A percentile compares a stretch with the other conserved stretches of the same genome.
Conservation (phyloP, 2,797 vertebrate species). For the Anguilla marmorata region DNA sequence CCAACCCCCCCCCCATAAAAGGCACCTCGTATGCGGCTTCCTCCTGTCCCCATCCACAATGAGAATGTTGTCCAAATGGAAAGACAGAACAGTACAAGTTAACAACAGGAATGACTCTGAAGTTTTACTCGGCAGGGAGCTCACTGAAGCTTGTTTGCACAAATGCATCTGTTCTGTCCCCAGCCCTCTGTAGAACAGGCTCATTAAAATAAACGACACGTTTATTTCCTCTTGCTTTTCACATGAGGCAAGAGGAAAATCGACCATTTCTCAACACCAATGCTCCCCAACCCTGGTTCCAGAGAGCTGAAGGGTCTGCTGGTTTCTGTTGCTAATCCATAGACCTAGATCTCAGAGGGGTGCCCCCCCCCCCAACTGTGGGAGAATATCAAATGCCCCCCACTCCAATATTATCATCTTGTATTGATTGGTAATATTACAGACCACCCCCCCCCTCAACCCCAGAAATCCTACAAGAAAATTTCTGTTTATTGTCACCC, state of each 20-base stretch:
- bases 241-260: neutral
- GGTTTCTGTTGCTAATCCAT: neutral
- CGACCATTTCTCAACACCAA: neutral
- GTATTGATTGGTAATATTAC: too few species aligned
- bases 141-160: neutral
- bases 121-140: neutral
- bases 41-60: constrained; percentile 65
- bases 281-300: neutral
- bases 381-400: too few species aligned
- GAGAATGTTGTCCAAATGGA: constrained; percentile 34
- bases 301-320: neutral
- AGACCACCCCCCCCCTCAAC: too few species aligned
- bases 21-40: constrained; percentile 76
- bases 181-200: neutral
- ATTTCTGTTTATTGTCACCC: too few species aligned
- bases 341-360: too few species aligned
- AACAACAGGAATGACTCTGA: constrained; percentile 1
- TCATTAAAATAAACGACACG: constrained; percentile 1
- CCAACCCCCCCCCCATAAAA: constrained; percentile 54
- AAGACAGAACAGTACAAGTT: constrained; percentile 63
- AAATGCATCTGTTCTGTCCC: neutral
- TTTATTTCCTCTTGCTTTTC: neutral
- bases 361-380: too few species aligned
- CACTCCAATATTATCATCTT: too few species aligned
- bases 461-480: too few species aligned